These are phyloP conservation scores for Choristoneura fumiferana DNA, from an alignment of 1,140 invertebrate species.

Conservation along the genomic window DNA sequence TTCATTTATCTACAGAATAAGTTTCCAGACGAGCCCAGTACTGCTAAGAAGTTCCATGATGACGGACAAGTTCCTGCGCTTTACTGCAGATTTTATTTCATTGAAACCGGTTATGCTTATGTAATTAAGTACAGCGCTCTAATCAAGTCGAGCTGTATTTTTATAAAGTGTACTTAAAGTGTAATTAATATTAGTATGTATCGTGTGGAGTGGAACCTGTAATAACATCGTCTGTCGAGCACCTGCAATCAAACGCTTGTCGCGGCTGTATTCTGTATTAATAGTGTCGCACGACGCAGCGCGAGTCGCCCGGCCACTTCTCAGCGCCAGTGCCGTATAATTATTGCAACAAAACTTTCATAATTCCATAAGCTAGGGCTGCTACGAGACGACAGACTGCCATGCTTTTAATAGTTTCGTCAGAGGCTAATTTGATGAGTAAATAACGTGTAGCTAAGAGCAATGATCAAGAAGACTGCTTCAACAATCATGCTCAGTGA, in stretches of 20 bases:
- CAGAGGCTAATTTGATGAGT: not conserved
- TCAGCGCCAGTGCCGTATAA: constrained; percentile 43
- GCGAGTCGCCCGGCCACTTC: constrained; percentile 28
- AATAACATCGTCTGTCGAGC: constrained; percentile 23
- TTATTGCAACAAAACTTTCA: constrained; percentile 63
- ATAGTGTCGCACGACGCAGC: constrained; percentile 41
- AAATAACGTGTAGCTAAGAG: too few relatives aligned
- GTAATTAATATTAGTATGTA: constrained; percentile 19
- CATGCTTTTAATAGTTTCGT: constrained; percentile 18
- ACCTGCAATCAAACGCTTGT: constrained; percentile 58
- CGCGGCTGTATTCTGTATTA: constrained; percentile 44
- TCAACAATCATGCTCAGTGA: too few relatives aligned
- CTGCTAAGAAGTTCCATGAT: not conserved
- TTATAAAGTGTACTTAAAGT: constrained; percentile 15
- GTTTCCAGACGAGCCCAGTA: too few relatives aligned
- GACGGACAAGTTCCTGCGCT: constrained; percentile 11
- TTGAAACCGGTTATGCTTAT: constrained; percentile 17
- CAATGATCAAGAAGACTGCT: too few relatives aligned
- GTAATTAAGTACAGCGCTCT: constrained; percentile 17
- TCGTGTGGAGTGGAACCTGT: constrained; percentile 9
- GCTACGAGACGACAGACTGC: constrained; percentile 15
- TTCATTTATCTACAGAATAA: too few relatives aligned
- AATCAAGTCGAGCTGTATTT: constrained; percentile 7
- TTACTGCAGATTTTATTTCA: constrained; percentile 13
- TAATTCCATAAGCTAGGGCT: constrained; percentile 40